Percentiles rank a stretch among this genome's conserved stretches.
Evolutionary conservation across 2,113 vertebrate genomes (phyloP).

Genomic region (Cisticola juncidis): DNA sequence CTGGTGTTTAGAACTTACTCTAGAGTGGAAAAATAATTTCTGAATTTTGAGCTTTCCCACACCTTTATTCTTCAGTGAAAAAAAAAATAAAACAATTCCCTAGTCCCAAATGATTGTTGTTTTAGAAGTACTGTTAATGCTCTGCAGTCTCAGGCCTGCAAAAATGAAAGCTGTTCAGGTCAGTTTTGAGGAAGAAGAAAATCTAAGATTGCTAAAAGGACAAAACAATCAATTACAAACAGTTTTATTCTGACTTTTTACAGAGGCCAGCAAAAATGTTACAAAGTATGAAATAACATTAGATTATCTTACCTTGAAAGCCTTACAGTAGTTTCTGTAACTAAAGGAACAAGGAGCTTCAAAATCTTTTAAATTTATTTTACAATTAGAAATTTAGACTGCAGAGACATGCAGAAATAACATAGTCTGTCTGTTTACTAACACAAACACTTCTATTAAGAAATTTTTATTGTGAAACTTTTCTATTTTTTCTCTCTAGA

Average conservation of each 20-base stretch:
- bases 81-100: neutral
- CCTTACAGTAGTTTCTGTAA: neutral
- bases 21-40: neutral
- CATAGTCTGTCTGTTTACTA: neutral
- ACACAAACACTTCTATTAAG: neutral
- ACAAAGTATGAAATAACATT: neutral
- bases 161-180: neutral
- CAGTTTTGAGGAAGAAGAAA: neutral
- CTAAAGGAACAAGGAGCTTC: neutral
- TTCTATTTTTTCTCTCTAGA: neutral
- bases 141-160: neutral
- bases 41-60: neutral
- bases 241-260: neutral
- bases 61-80: neutral
- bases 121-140: neutral
- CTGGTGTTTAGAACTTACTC: neutral
- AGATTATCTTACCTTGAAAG: neutral
- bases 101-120: neutral
- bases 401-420: neutral
- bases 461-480: neutral
- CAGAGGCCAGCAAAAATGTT: neutral
- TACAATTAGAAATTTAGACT: neutral
- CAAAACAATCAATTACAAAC: neutral
- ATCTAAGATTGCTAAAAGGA: neutral
- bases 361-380: neutral